phyloP scores from a whole-genome alignment of 2,113 vertebrate genomes.

The Albula goreensis region DNA sequence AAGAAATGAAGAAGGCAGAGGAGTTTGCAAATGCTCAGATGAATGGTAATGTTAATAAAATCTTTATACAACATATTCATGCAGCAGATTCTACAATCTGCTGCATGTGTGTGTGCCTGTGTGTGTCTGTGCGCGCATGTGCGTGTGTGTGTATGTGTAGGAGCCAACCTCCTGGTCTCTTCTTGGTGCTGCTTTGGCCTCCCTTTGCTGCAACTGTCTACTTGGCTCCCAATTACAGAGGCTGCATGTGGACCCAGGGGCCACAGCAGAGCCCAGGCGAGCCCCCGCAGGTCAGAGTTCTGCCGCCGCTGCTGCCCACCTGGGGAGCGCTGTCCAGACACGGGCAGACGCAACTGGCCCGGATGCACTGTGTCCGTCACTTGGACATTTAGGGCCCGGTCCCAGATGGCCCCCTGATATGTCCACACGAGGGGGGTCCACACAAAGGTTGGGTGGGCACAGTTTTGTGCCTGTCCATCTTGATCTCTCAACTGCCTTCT shows the following conservation, averaged over 20 bases:
- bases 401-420: slow-evolving; percentile 13
- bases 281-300: slow-evolving; percentile 10
- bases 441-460: background rate
- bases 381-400: background rate
- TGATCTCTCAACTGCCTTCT: background rate
- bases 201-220: slow-evolving; percentile 12
- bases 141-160: background rate
- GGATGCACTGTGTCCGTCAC: slow-evolving; percentile 11
- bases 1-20: too few species aligned
- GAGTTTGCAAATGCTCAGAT: too few species aligned
- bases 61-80: too few species aligned
- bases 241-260: background rate
- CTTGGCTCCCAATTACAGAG: slow-evolving; percentile 13
- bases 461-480: slow-evolving; percentile 1
- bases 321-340: slow-evolving; percentile 18
- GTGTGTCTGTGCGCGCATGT: background rate
- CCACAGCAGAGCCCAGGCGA: background rate
- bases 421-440: slow-evolving; percentile 1
- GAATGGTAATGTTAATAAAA: too few species aligned
- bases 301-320: slow-evolving; percentile 5
- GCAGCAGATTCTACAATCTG: too few species aligned
- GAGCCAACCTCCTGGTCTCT: background rate
- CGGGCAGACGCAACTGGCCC: background rate
- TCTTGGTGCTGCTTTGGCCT: background rate
- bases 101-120: background rate